These are phyloP conservation scores for Asarcornis scutulata DNA, from an alignment of 2,113 vertebrate genomes.

Conservation along the genomic window DNA sequence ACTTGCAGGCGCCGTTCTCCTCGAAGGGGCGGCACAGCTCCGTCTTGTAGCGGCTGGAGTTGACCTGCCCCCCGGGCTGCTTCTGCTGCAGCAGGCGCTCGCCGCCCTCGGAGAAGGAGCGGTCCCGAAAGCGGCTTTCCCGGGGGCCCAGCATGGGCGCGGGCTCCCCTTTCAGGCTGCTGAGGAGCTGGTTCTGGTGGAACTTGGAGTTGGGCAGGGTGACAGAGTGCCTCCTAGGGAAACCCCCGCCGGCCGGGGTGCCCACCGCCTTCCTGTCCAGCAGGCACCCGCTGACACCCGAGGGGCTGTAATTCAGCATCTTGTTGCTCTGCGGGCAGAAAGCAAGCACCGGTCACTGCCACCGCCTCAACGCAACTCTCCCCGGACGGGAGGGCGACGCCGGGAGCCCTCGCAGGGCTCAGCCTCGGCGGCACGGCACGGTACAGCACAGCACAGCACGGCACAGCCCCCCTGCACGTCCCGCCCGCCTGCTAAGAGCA, in stretches of 20 bases:
- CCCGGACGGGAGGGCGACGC: no score
- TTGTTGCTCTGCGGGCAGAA: conserved; percentile 87
- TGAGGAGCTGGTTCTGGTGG: conserved; percentile 94
- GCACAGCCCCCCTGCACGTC: background rate
- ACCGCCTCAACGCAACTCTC: background rate
- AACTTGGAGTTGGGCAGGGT: conserved; percentile 90
- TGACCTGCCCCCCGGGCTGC: conserved; percentile 87
- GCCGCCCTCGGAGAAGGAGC: conserved; percentile 95
- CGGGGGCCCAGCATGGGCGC: conserved; percentile 87
- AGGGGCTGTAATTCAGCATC: conserved; percentile 89
- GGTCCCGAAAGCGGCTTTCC: conserved; percentile 93
- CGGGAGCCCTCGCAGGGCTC: no score
- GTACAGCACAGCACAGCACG: background rate
- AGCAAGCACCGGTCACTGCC: conserved; percentile 28
- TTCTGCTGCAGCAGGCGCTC: conserved; percentile 90
- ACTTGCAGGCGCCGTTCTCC: conserved; percentile 97
- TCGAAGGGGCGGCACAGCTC: conserved; percentile 97
- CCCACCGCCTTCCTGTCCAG: conserved; percentile 99
- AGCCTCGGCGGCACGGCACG: background rate
- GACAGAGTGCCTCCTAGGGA: conserved; percentile 93
- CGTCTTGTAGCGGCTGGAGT: conserved; percentile 99
- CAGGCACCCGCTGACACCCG: conserved; percentile 88
- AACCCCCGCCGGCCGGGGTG: conserved; percentile 88
- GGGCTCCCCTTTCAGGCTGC: conserved; percentile 88
- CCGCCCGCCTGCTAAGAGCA: no score